A percentile compares a stretch with the other conserved stretches of the same genome.
Conservation (phyloP, 2,797 vertebrate genomes). For the Propithecus perrieri region DNA sequence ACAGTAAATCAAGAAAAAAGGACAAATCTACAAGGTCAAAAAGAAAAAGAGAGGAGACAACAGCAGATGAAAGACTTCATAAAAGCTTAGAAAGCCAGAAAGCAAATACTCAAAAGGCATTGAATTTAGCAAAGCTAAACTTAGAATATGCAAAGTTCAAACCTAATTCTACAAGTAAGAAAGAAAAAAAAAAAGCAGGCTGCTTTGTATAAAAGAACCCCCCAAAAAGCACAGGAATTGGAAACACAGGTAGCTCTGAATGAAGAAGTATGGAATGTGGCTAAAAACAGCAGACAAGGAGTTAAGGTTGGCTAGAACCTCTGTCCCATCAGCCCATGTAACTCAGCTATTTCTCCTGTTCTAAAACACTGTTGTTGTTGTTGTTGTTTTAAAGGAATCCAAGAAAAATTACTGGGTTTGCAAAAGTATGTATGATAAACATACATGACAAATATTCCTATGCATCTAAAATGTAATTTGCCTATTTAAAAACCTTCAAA, state of each 20-base stretch:
- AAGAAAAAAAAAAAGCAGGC: not conserved
- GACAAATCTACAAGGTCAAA: not conserved
- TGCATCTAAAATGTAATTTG: not conserved
- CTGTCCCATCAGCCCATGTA: not conserved
- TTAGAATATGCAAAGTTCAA: not conserved
- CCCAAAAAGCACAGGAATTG: not conserved
- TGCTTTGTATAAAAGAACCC: not conserved
- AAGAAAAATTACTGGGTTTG: not conserved
- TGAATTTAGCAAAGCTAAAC: not conserved
- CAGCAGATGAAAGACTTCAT: not conserved
- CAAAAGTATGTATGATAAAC: not conserved
- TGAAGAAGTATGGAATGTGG: not conserved
- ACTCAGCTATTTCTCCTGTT: not conserved
- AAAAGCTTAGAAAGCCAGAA: not conserved
- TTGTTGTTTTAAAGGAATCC: not conserved
- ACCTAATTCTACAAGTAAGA: not conserved
- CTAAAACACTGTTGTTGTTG: not conserved
- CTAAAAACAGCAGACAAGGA: not conserved
- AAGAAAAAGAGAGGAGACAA: not conserved
- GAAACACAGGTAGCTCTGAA: not conserved
- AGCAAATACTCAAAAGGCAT: not conserved
- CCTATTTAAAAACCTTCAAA: not conserved
- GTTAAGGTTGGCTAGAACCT: not conserved
- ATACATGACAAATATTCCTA: not conserved
- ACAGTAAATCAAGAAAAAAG: not conserved